These are phyloP conservation scores for Crossocerus cetratus DNA, from an alignment of 2,888 invertebrate genomes.

Conservation along the genomic window DNA sequence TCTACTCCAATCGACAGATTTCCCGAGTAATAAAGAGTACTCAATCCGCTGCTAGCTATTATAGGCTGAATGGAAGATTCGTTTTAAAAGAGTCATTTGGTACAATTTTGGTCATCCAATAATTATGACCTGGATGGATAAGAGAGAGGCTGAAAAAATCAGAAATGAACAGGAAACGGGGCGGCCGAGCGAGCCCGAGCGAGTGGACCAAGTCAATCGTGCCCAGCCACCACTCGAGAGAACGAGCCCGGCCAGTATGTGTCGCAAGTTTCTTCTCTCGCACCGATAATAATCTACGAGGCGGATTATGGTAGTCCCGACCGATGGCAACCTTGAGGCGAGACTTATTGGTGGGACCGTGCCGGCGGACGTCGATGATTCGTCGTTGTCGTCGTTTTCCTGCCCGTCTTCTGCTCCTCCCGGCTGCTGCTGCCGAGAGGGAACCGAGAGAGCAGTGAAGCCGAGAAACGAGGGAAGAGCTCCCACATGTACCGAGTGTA, in stretches of 20 bases:
- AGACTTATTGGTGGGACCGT: slow-evolving; percentile 45
- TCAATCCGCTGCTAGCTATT: no score
- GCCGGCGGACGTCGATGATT: slow-evolving; percentile 43
- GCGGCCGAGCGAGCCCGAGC: neutral
- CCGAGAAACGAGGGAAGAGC: no score
- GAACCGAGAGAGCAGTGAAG: neutral
- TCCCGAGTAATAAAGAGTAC: no score
- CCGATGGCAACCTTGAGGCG: slow-evolving; percentile 61
- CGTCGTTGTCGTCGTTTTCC: slow-evolving; percentile 25
- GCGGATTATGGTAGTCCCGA: slow-evolving; percentile 60
- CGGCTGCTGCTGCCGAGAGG: neutral
- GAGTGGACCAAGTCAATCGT: slow-evolving; percentile 2
- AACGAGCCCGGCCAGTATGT: slow-evolving; percentile 36
- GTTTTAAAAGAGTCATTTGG: no score
- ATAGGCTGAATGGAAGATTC: no score
- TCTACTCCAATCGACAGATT: no score
- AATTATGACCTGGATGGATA: no score
- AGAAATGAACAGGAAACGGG: slow-evolving; percentile 6
- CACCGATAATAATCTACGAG: slow-evolving; percentile 62
- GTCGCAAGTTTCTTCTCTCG: slow-evolving; percentile 63
- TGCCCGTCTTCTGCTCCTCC: neutral
- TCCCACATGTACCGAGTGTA: no score
- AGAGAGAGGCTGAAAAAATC: neutral
- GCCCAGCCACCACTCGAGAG: neutral
- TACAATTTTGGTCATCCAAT: no score